Conservation (phyloP, 2,797 vertebrate genomes). For the Melanogrammus aeglefinus region DNA sequence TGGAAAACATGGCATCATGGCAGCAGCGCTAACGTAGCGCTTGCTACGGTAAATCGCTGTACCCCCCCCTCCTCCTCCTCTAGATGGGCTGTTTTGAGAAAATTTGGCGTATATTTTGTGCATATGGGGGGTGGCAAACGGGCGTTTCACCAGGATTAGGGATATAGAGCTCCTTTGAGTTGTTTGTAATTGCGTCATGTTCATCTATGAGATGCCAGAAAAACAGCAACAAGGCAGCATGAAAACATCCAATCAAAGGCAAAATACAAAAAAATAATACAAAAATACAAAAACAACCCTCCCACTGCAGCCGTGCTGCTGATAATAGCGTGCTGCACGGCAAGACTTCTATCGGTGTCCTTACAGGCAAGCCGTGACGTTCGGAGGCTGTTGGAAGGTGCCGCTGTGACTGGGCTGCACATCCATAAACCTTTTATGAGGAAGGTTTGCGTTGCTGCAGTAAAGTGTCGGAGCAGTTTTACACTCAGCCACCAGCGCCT, state of each 20-base stretch:
- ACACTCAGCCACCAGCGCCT: conserved; percentile 35
- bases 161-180: conserved; percentile 68
- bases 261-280: conserved; percentile 31
- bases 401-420: conserved; percentile 22
- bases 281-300: conserved; percentile 21
- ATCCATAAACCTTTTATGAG: conserved; percentile 47
- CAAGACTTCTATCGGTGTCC: conserved; percentile 38
- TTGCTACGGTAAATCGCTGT: neutral
- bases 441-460: conserved; percentile 51
- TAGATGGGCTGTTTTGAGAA: conserved; percentile 46
- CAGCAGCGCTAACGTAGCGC: no score
- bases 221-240: conserved; percentile 48
- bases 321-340: conserved; percentile 16
- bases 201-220: conserved; percentile 52
- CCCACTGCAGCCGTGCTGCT: conserved; percentile 48
- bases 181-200: conserved; percentile 33
- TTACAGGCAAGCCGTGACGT: neutral
- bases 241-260: conserved; percentile 28
- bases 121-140: conserved; percentile 49
- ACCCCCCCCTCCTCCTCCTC: no score
- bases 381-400: neutral
- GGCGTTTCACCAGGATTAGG: conserved; percentile 67
- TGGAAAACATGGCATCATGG: conserved; percentile 39
- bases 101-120: conserved; percentile 45
- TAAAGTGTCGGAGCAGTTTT: conserved; percentile 31